Evolutionary conservation across 37 sponge, comb jelly and placozoan genomes (phyloP).

Genomic region (Cliona cf. orientalis): DNA sequence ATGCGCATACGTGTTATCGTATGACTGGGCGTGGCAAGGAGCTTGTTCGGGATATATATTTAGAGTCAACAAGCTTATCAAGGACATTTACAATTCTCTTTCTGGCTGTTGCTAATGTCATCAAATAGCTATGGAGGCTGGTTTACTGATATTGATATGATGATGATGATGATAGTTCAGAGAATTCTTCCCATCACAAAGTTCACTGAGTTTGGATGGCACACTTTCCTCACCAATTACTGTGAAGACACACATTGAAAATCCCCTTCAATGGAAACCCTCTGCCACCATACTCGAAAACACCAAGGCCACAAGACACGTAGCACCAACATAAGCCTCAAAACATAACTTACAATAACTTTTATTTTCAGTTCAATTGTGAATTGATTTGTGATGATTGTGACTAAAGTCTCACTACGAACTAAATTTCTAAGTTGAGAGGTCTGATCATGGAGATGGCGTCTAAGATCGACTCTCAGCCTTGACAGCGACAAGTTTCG

Average conservation of each 20-base stretch:
- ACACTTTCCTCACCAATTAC: slow-evolving; percentile 17
- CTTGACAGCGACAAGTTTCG: too few species aligned
- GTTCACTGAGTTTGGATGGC: slow-evolving; percentile 8
- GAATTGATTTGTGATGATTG: not conserved
- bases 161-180: too few species aligned
- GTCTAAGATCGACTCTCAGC: too few species aligned
- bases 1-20: too few species aligned
- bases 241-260: slow-evolving; percentile 18
- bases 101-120: too few species aligned
- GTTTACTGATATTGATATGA: too few species aligned
- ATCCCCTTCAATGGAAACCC: slow-evolving; percentile 12
- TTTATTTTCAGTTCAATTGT: not conserved
- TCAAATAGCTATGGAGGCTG: too few species aligned
- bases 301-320: not conserved
- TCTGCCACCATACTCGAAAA: slow-evolving; percentile 1
- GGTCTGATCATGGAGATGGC: too few species aligned
- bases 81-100: not conserved
- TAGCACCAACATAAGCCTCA: not conserved
- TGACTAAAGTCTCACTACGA: not conserved
- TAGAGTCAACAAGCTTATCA: not conserved
- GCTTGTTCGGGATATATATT: too few species aligned
- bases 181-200: not conserved
- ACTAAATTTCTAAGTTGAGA: slow-evolving; percentile 4
- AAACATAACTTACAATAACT: not conserved
- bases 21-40: too few species aligned